Evolutionary conservation across 1,140 invertebrate genomes (phyloP), one percentile per base, ranked within the genome.

Genomic region (Bombus confusus): DNA sequence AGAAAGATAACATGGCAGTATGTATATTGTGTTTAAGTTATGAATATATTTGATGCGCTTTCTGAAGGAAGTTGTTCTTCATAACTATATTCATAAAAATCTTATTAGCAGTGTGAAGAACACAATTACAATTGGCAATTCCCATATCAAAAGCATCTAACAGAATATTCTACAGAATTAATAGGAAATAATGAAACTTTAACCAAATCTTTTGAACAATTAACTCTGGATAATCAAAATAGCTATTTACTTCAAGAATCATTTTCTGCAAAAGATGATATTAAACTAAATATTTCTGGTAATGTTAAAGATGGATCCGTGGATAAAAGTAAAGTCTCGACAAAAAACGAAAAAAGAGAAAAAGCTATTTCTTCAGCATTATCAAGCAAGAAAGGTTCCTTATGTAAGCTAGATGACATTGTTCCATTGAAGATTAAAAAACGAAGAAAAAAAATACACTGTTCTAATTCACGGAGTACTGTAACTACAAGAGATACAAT

Each of bases 381-480:
- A 9, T 39, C 85, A 41, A 85, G 34, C 31, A 90, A 88, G 28
- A 91, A 83, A 43, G 86, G 37, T 31, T 81, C 87, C 13, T 37
- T 41, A 3, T 79, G 25, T n/a, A 86, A 83, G 47, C n/a, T 69
- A 18, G 66, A 88, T 18, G 86, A 88, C n/a, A 79, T 59, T 25
- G 25, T 80, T 4, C 34, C 69, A 6, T 43, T 34, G 80, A 91
- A 78, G 85, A 41, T 28, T 88, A 92, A 73, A 79, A 88, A 77
- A 88, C 91, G 71, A 87, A 91, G 76, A 79, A 85, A 76, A 5
- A 92, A 90, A 43, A 37, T 94, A 47, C 91, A 86, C 25, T 91
- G 62, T 59, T 88, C 84, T 2, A 88, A 87, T 85, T 94, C 94
- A 0, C 93, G 91, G 74, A 93, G 91, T 74, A 94, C 92, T 0